These are phyloP conservation scores for Saxidomus purpurata DNA, from an alignment of 1,140 invertebrate genomes.

Conservation along the genomic window DNA sequence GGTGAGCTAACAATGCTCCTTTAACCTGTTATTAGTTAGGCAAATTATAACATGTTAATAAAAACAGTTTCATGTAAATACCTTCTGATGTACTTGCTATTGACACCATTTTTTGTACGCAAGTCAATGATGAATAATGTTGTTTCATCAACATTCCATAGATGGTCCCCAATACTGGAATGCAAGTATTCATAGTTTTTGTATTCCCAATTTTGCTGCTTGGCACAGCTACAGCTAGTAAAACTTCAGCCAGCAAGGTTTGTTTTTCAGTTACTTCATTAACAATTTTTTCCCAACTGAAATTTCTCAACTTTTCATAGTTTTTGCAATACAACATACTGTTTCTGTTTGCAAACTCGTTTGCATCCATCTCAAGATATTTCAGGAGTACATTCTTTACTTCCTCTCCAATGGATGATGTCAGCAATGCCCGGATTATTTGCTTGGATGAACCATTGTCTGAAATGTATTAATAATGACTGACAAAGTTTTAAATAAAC, in stretches of 20 bases:
- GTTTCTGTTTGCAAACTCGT: neutral
- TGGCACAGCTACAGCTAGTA: conserved; percentile 13
- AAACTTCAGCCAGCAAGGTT: conserved; percentile 29
- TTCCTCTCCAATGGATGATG: neutral
- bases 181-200: neutral
- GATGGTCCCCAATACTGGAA: conserved; percentile 8
- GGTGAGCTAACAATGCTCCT: no score
- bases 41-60: no score
- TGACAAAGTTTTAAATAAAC: neutral
- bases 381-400: neutral
- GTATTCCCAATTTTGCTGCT: neutral
- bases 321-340: neutral
- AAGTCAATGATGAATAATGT: neutral
- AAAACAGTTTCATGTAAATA: no score
- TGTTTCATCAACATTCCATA: conserved; percentile 43
- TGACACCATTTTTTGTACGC: neutral
- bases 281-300: conserved; percentile 26
- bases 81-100: conserved; percentile 2
- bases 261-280: neutral
- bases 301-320: neutral
- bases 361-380: neutral
- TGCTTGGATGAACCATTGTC: neutral
- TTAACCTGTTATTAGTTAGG: no score
- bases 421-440: neutral
- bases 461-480: neutral